Base-by-base conservation (phyloP, 2,113 vertebrate species). In the Jaculus jaculus region DNA sequence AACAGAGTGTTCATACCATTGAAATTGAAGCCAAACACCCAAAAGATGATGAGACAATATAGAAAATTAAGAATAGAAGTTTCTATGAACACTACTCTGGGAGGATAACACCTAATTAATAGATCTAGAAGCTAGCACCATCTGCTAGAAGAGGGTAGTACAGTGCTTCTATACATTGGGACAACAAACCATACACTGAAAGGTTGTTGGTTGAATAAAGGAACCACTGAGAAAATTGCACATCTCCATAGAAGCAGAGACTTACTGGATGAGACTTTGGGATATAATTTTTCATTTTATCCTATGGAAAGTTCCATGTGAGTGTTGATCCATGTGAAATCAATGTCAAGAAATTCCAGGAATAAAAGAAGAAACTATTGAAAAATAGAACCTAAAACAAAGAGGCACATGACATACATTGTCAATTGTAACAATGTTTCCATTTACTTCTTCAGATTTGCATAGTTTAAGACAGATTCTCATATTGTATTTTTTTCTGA, bases 391-490 rank as follows among this genome's bases (percentile, higher is more conserved):
- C 51, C 15, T 51, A 89, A 7, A 61, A 10, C 0, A 86, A 30
- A 82, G 7, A 87, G 21, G 26, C 39, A 83, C 91, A 63, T 71
- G n/a, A 9, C 37, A 60, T 86, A 20, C 12, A n/a, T 3, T 72
- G 13, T 69, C 39, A 71, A 78, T 82, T 72, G 72, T 12, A 89
- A n/a, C 51, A 82, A n/a, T 86, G 4, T 78, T 78, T 4, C 0
- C 37, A 81, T 66, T 78, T 84, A 90, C 72, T 42, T 94, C 5
- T 71, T 91, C 60, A 75, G 66, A 71, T 81, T 80, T 34, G 8
- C 47, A 85, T 85, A 39, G 65, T 75, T 71, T 58, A 82, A 82
- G 13, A 75, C 32, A 89, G 15, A 88, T 58, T 63, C 4, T 37
- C 24, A 13, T 71, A 69, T 23, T 90, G 42, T 30, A 74, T 78